Percentiles rank a stretch among this genome's conserved stretches.
phyloP scores from a whole-genome alignment of 2,113 vertebrate species.

The Trochalopteron elliotii region DNA sequence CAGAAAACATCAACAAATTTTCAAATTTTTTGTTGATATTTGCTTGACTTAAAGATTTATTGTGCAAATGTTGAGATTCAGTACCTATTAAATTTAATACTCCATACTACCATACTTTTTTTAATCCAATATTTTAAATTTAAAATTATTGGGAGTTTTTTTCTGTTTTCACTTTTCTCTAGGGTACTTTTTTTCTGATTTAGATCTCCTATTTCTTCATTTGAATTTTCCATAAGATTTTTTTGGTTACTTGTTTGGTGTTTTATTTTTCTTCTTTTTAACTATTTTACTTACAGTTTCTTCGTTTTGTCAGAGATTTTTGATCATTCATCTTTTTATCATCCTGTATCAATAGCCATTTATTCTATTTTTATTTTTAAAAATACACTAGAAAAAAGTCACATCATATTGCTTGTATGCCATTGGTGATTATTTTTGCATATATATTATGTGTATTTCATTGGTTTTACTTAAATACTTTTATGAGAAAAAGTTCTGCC shows the following conservation, averaged over 20 bases:
- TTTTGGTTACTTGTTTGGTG: background rate
- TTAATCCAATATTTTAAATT: background rate
- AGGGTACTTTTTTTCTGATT: background rate
- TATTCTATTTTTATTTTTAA: background rate
- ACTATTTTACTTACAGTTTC: background rate
- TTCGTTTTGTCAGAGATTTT: background rate
- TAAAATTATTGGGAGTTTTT: rapidly evolving
- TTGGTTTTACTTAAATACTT: background rate
- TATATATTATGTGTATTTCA: too few species aligned
- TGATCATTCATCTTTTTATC: background rate
- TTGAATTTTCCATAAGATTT: background rate
- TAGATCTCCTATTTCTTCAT: background rate
- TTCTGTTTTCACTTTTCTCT: background rate
- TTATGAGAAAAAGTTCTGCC: background rate
- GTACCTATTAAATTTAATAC: background rate
- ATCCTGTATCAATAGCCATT: background rate
- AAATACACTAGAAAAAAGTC: background rate
- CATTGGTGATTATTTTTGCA: background rate
- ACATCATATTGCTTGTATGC: background rate
- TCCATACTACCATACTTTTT: background rate
- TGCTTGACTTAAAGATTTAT: background rate
- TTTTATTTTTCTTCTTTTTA: background rate
- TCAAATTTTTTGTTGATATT: background rate
- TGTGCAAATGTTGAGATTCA: background rate
- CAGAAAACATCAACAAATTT: background rate